These are phyloP conservation scores for Rugalucina vietnamica DNA, from an alignment of 2,888 invertebrate species.

Conservation along the genomic window DNA sequence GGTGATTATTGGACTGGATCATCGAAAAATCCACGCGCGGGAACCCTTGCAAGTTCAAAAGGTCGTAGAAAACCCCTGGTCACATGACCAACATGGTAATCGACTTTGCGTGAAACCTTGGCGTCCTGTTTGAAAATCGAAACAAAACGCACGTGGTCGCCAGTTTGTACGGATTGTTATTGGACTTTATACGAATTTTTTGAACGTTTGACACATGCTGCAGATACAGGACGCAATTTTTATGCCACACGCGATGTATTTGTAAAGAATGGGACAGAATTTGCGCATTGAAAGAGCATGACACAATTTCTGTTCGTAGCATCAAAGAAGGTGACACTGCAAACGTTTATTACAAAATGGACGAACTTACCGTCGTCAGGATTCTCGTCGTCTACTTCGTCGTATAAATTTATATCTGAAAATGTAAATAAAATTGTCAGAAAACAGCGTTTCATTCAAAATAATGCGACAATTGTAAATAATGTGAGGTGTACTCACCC, in stretches of 20 bases:
- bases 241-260: neutral
- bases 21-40: conserved; percentile 57
- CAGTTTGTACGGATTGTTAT: neutral
- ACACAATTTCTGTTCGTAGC: conserved; percentile 74
- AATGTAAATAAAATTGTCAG: conserved; percentile 69
- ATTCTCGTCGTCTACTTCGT: conserved; percentile 78
- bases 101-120: conserved; percentile 75
- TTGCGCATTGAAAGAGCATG: conserved; percentile 29
- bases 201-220: no score
- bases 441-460: conserved; percentile 70
- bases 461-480: conserved; percentile 76
- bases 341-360: conserved; percentile 53
- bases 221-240: no score
- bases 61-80: conserved; percentile 78
- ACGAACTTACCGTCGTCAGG: conserved; percentile 79
- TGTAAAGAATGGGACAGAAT: neutral
- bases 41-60: conserved; percentile 77
- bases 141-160: conserved; percentile 72
- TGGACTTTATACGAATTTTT: neutral
- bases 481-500: conserved; percentile 82
- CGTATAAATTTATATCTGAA: conserved; percentile 82
- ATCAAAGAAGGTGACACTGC: conserved; percentile 70
- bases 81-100: conserved; percentile 81
- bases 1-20: no score
- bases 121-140: conserved; percentile 77